Percentiles rank a stretch among this genome's conserved stretches.
Evolutionary conservation across 2,888 invertebrate genomes (phyloP).

Genomic region (Cheilosia grossa): DNA sequence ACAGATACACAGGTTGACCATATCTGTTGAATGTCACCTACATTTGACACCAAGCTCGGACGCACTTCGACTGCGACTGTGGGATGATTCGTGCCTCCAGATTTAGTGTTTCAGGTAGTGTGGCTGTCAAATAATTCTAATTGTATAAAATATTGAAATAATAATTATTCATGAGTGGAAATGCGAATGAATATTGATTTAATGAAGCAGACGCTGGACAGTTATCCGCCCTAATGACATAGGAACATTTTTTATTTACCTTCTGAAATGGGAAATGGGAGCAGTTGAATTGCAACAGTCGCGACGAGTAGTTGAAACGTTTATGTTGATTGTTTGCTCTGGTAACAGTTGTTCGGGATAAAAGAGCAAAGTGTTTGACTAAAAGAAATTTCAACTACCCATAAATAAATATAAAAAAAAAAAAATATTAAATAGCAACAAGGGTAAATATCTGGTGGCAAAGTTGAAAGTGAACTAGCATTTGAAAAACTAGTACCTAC

Average conservation of each 20-base stretch:
- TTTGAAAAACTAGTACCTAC: neutral
- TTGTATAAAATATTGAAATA: conserved; percentile 30
- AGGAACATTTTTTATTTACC: neutral
- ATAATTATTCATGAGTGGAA: conserved; percentile 53
- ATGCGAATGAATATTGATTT: conserved; percentile 33
- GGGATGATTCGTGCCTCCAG: conserved; percentile 66
- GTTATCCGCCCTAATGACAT: conserved; percentile 49
- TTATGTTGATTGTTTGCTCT: conserved; percentile 10
- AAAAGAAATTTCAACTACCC: conserved; percentile 2
- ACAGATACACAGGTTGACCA: conserved; percentile 43
- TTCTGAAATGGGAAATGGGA: neutral
- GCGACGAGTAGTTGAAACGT: conserved; percentile 44
- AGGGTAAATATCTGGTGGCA: conserved; percentile 1
- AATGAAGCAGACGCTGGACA: conserved; percentile 52
- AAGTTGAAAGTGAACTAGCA: neutral
- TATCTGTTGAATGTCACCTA: conserved; percentile 64
- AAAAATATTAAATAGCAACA: neutral
- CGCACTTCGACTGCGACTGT: conserved; percentile 42
- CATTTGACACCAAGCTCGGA: conserved; percentile 48
- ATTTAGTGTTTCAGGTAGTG: conserved; percentile 72
- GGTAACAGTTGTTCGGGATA: conserved; percentile 64
- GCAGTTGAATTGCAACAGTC: conserved; percentile 54
- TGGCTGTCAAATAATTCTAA: conserved; percentile 44
- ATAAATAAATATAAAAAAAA: neutral
- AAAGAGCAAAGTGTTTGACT: conserved; percentile 66